Conservation (phyloP, 2,888 invertebrate species). For the Zelleria hepariella region DNA sequence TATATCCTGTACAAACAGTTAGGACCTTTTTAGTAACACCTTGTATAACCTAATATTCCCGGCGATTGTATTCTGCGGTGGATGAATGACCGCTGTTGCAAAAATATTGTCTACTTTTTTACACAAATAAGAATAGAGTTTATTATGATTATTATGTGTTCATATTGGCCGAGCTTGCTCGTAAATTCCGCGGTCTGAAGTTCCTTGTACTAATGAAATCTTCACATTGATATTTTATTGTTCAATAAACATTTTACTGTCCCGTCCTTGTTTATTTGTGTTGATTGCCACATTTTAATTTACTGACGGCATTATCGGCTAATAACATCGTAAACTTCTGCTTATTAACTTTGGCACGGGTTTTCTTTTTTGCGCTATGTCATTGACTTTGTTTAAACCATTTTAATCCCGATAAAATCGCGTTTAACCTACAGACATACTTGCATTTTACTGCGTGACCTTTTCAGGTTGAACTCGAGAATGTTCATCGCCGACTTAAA, state of each 20-base stretch:
- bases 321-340: conserved; percentile 14
- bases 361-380: background rate
- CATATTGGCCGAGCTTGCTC: conserved; percentile 15
- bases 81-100: too few species aligned
- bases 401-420: background rate
- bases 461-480: background rate
- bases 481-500: background rate
- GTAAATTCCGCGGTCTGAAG: conserved; percentile 26
- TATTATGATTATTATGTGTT: conserved; percentile 18
- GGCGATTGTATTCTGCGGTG: background rate
- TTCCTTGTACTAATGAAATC: conserved; percentile 36
- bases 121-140: conserved; percentile 6
- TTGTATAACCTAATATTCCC: background rate
- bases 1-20: background rate
- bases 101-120: background rate
- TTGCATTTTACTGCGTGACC: background rate
- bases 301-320: conserved; percentile 14
- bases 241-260: conserved; percentile 44
- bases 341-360: background rate
- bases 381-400: background rate
- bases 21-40: too few species aligned
- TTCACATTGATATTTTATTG: conserved; percentile 39
- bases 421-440: background rate
- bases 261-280: conserved; percentile 25
- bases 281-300: conserved; percentile 17